Base-by-base conservation (phyloP, 2,888 invertebrate genomes). In the Leptogaster cylindrica region DNA sequence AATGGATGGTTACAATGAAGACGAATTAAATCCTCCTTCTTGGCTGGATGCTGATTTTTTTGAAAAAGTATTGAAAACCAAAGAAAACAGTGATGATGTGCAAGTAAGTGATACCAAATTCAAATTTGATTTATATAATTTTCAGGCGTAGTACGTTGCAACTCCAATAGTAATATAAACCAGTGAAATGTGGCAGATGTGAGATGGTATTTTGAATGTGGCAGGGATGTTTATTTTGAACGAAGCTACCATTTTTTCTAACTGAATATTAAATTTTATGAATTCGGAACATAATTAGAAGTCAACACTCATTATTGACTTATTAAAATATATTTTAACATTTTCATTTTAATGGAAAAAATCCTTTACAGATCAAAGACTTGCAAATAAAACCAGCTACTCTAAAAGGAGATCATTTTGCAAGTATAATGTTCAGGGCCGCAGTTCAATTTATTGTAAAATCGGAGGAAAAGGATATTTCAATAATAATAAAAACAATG, bases 401-500 rank as follows among this genome's bases (percentile, higher is more conserved):
- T n/a, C 12, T 31, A 0, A 71, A 70, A 14, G 73, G 73, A 2
- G 74, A 74, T 67, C 74, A 74, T 36, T 75, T 72, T 67, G 73
- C 71, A 1, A 75, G 75, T 52, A 39, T 72, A n/a, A 74, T 75
- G 73, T 74, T 73, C 64, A 70, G 75, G 1, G 71, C 72, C 0
- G 55, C 3, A 4, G 65, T 73, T 2, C 64, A 65, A 2, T 73
- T 71, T 46, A 25, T 16, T 10, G 39, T 33, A 10, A 46, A 16
- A 0, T 48, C 12, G 3, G 28, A 33, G 1, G 14, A 48, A 16
- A 31, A 48, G 18, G 25, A 67, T 25, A 8, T 75, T 71, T 70
- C 75, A 48, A 68, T 51, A 66, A 74, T 78, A 18, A 72, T 77
- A 1, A 78, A 78, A 65, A 74, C 75, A 0, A 75, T 77, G 75